phyloP scores from a whole-genome alignment of 2,888 invertebrate species.

The Hydropsyche betteni region DNA sequence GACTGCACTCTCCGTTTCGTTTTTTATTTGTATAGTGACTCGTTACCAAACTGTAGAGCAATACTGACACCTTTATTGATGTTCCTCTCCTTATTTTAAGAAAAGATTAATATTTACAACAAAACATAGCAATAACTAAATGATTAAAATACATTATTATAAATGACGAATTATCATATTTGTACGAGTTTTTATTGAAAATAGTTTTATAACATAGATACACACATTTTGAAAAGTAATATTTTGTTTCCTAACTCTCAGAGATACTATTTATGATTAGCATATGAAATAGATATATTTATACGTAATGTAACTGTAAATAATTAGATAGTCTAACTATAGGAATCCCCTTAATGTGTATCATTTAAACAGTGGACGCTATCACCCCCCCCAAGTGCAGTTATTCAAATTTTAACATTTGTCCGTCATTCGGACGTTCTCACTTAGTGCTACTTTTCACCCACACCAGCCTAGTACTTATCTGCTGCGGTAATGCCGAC shows the following conservation, averaged over 20 bases:
- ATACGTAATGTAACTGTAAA: constrained; percentile 66
- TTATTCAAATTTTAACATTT: constrained; percentile 69
- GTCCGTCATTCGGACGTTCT: constrained; percentile 50
- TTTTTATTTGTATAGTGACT: constrained; percentile 56
- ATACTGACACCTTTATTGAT: constrained; percentile 66
- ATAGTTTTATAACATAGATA: constrained; percentile 64
- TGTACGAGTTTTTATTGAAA: constrained; percentile 66
- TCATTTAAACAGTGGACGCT: constrained; percentile 56
- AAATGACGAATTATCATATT: constrained; percentile 63
- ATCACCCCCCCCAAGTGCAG: constrained; percentile 63
- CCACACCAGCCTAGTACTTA: constrained; percentile 42
- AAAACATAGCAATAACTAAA: constrained; percentile 66
- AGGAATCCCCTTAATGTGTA: constrained; percentile 57
- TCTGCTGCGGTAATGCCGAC: constrained; percentile 46
- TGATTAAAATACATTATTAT: constrained; percentile 56
- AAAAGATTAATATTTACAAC: constrained; percentile 68
- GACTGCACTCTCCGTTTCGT: constrained; percentile 65
- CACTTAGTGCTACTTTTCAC: constrained; percentile 49
- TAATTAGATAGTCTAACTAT: constrained; percentile 62
- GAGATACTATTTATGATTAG: constrained; percentile 72
- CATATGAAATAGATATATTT: constrained; percentile 71
- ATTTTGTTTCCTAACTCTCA: constrained; percentile 70
- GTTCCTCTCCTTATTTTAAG: constrained; percentile 69
- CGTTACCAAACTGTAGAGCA: constrained; percentile 66
- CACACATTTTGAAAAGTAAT: constrained; percentile 59